Conservation (phyloP, 1,140 invertebrate species). For the Paracyclopina nana region DNA sequence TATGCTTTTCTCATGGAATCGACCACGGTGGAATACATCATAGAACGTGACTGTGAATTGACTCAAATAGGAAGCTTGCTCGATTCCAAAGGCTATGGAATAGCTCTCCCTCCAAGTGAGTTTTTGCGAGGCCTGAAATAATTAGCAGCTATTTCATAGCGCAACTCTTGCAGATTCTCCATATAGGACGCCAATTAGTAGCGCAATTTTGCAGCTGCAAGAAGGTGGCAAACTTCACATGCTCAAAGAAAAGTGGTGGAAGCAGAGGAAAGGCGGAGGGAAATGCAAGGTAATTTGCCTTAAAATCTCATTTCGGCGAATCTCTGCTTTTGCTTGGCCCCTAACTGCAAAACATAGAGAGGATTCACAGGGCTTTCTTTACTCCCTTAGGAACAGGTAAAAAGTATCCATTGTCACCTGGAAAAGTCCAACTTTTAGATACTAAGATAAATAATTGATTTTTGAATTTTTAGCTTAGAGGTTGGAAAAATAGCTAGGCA, state of each 20-base stretch:
- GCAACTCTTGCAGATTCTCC: conserved; percentile 38
- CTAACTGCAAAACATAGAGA: too few species aligned
- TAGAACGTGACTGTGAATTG: conserved; percentile 28
- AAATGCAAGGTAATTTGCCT: conserved; percentile 19
- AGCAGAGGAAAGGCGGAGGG: conserved; percentile 24
- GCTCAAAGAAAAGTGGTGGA: conserved; percentile 35
- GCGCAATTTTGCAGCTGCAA: conserved; percentile 33
- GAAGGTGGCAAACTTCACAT: conserved; percentile 30
- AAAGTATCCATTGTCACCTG: too few species aligned
- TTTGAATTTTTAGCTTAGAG: too few species aligned
- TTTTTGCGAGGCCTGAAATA: not conserved
- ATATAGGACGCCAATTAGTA: conserved; percentile 47
- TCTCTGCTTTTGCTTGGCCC: too few species aligned
- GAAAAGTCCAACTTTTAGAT: too few species aligned
- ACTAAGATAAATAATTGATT: too few species aligned
- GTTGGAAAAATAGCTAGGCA: too few species aligned
- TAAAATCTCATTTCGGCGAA: too few species aligned
- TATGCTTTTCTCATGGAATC: conserved; percentile 34
- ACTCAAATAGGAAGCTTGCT: conserved; percentile 30
- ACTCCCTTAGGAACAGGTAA: too few species aligned
- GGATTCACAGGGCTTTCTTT: too few species aligned
- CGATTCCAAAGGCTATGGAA: conserved; percentile 32
- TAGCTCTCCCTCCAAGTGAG: conserved; percentile 25
- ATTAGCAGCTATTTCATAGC: not conserved
- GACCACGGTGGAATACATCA: conserved; percentile 28